Conservation (phyloP, 2,113 vertebrate species). For the Rissa tridactyla region DNA sequence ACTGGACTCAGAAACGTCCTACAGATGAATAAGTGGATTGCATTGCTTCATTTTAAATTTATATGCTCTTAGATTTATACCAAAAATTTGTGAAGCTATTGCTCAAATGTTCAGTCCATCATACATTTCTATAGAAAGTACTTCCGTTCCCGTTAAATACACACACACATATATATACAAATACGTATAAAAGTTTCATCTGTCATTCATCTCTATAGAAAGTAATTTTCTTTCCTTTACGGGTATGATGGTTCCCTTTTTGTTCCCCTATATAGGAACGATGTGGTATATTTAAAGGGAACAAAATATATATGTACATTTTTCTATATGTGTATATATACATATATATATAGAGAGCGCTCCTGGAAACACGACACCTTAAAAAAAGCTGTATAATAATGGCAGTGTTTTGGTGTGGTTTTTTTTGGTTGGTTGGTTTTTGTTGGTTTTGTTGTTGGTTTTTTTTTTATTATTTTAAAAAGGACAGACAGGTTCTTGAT, state of each 20-base stretch:
- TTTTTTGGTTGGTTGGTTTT: background rate
- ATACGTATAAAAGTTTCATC: background rate
- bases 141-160: background rate
- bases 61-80: background rate
- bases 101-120: background rate
- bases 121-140: background rate
- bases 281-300: background rate
- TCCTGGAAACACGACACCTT: background rate
- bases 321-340: background rate
- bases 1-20: background rate
- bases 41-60: background rate
- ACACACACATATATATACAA: background rate
- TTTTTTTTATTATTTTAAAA: background rate
- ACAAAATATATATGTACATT: background rate
- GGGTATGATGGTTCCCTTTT: background rate
- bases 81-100: background rate
- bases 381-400: background rate
- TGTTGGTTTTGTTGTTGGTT: background rate
- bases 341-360: too few species aligned
- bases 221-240: background rate
- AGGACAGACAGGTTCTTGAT: background rate
- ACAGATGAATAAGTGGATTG: background rate
- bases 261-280: background rate
- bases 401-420: accelerated
- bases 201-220: background rate